Base-by-base conservation (phyloP, 2,113 vertebrate species). In the Ophthalmolycus amberensis region DNA sequence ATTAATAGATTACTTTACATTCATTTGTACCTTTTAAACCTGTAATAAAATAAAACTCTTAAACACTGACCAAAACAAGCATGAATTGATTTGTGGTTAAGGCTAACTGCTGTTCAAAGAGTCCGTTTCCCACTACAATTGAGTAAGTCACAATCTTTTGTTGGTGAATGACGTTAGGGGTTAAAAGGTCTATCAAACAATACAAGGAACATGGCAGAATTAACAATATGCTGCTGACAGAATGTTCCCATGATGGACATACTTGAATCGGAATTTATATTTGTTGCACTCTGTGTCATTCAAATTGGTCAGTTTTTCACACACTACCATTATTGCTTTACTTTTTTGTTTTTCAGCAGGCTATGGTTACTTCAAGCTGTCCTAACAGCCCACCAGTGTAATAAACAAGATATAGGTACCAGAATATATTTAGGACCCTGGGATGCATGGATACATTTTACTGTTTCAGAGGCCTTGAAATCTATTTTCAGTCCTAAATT, bases 121-220 rank as follows among this genome's bases (percentile, higher is more conserved):
- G 37, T 22, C 34, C 44, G 9, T 63, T 60, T 50, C 25, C 20
- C 34, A 65, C 34, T 46, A 32, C 54, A 50, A 22, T 40, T 58
- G 52, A 63, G 65, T 70, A 22, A 52, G 60, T 76, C 37, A 82
- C 71, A 88, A 58, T 62, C 44, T 25, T 59, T 86, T 77, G 56
- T 10, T 73, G 29, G 60, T 56, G 83, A 86, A 83, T 87, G 82
- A 84, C 18, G 60, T n/a, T 10, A 68, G n/a, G 77, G 83, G 87
- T 92, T 73, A 92, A 91, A 91, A 89, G 84, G 77, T 89, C 78
- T 9, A 6, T 70, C 6, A 85, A 83, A 89, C 88, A 94, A 92
- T 88, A 70, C 58, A 83, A 84, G 82, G 77, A 91, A 86, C 68
- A 79, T n/a, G 48, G 58, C 71, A 76, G 48, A 63, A 73, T 76